Conservation (phyloP, 2,113 vertebrate species). For the Vulpes lagopus region DNA sequence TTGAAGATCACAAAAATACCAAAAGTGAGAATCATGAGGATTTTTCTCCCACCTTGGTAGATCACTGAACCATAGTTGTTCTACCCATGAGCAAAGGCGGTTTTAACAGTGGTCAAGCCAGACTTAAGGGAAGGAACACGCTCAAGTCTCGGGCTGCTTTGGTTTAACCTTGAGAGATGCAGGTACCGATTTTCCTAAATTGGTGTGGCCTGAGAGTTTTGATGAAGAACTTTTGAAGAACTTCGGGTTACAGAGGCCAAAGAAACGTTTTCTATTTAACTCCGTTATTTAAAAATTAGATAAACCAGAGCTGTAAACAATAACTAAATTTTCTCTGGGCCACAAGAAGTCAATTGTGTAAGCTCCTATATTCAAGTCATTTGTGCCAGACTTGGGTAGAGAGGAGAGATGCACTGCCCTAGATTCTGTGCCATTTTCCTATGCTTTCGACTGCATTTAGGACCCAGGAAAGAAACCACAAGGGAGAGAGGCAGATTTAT, state of each 20-base stretch:
- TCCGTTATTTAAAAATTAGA: neutral
- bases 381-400: neutral
- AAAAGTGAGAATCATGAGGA: neutral
- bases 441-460: neutral
- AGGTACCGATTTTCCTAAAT: neutral
- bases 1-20: neutral
- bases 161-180: neutral
- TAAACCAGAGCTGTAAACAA: neutral
- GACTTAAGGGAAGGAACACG: neutral
- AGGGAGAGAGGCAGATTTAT: neutral
- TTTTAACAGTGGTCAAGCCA: neutral
- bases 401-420: neutral
- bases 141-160: neutral
- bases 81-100: neutral
- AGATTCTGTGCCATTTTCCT: neutral
- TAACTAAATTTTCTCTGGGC: neutral
- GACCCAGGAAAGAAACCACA: neutral
- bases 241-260: neutral
- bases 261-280: neutral
- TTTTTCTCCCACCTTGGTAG: neutral
- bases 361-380: neutral
- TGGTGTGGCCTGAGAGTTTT: neutral
- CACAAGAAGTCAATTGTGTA: neutral
- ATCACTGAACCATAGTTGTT: neutral
- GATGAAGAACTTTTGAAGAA: neutral